phyloP scores from a whole-genome alignment of 2,888 invertebrate genomes.

The Boloria selene region DNA sequence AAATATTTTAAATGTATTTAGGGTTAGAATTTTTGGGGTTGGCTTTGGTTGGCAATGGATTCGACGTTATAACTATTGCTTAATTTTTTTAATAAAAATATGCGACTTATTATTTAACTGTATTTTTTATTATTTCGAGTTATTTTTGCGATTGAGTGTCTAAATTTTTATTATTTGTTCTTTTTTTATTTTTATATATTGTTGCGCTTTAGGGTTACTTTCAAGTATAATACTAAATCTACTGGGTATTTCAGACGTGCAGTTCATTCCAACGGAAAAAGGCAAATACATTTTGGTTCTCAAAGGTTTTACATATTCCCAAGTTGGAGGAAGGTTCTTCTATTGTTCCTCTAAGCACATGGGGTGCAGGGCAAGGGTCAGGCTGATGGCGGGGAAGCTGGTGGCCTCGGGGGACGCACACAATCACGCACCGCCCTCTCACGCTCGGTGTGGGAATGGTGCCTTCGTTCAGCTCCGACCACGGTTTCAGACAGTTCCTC shows the following conservation, averaged over 20 bases:
- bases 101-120: neutral
- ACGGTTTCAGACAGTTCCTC: constrained; percentile 47
- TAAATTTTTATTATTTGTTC: constrained; percentile 3
- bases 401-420: constrained; percentile 70
- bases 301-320: constrained; percentile 75
- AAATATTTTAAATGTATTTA: too few relatives aligned
- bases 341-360: constrained; percentile 78
- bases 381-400: constrained; percentile 66
- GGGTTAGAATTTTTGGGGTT: too few relatives aligned
- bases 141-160: neutral
- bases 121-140: constrained; percentile 5
- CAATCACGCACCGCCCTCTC: constrained; percentile 74
- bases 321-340: constrained; percentile 77
- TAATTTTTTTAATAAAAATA: constrained; percentile 3
- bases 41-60: too few relatives aligned
- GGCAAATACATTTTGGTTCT: constrained; percentile 76
- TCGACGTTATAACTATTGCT: neutral
- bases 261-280: constrained; percentile 79
- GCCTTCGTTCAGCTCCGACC: constrained; percentile 75
- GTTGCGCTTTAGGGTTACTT: neutral
- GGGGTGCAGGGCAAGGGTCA: constrained; percentile 72
- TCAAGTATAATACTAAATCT: constrained; percentile 42
- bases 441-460: constrained; percentile 76
- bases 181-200: neutral
- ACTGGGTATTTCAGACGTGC: constrained; percentile 66